A percentile compares a stretch with the other conserved stretches of the same genome.
phyloP scores from a whole-genome alignment of 2,113 vertebrate species.

The Caloenas nicobarica region DNA sequence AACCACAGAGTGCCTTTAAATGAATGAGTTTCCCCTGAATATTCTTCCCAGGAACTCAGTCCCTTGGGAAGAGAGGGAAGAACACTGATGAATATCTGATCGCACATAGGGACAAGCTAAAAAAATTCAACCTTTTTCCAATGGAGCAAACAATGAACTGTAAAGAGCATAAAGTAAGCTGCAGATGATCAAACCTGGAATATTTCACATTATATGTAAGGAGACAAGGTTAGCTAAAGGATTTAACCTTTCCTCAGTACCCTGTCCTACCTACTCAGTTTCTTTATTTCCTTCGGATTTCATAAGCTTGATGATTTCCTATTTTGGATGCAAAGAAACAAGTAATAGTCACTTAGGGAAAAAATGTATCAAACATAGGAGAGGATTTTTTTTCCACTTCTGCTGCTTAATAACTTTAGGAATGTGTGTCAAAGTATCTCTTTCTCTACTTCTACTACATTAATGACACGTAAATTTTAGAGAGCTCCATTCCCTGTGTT shows the following conservation, averaged over 20 bases:
- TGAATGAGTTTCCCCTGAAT: neutral
- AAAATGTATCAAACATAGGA: neutral
- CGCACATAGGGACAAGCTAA: neutral
- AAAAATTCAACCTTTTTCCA: neutral
- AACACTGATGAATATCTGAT: neutral
- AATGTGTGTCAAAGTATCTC: slow-evolving; percentile 25
- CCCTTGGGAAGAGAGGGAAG: neutral
- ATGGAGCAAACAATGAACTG: neutral
- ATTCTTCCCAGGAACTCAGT: neutral
- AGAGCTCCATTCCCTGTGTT: accelerated
- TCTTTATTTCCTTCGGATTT: neutral
- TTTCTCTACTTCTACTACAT: slow-evolving; percentile 1
- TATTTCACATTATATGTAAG: neutral
- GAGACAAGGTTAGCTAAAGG: slow-evolving; percentile 7
- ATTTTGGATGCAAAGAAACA: slow-evolving; percentile 32
- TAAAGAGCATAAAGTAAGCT: neutral
- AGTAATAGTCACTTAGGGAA: slow-evolving; percentile 34
- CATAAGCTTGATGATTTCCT: slow-evolving; percentile 26
- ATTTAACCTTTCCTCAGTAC: slow-evolving; percentile 10
- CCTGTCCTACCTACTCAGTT: neutral
- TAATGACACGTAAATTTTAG: neutral
- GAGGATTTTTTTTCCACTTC: slow-evolving; percentile 20
- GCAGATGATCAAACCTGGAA: slow-evolving; percentile 14
- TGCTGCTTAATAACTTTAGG: slow-evolving; percentile 64
- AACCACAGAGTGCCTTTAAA: neutral